Base-by-base conservation (phyloP, 2,113 vertebrate species). In the Syrrhaptes paradoxus region DNA sequence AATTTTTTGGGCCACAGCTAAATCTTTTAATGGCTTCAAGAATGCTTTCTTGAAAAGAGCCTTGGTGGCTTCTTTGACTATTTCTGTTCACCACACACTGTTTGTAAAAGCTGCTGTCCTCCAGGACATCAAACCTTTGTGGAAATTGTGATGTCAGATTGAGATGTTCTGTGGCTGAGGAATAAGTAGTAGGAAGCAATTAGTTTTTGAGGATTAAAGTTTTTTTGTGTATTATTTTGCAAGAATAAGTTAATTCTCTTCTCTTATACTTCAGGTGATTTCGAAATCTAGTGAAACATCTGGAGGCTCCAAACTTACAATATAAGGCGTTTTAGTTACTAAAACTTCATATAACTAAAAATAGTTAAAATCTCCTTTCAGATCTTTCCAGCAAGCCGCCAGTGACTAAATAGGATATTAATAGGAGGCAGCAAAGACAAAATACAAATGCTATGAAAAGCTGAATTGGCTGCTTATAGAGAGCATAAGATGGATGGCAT, bases 381-480 rank as follows among this genome's bases (percentile, higher is more conserved):
- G 36, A 51, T 84, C 80, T 89, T 94, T 92, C 45, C 45, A 89
- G 68, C 51, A 86, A 76, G 24, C 76, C 90, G 54, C 28, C 48
- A 62, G 25, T 77, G 54, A 72, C 71, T 84, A 95, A 91, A 85
- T 76, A 91, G 34, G 46, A 46, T 88, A 58, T 91, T 84, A 84
- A 70, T 72, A 80, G 72, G 65, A 94, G 59, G 85, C 85, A 95
- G 43, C 45, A 77, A 22, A 70, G 87, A 83, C 76, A 85, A 96
- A 95, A 84, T 80, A 78, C 63, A 87, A n/a, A 62, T 88, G 92
- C 78, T 82, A 6, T 81, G 71, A 73, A 77, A 87, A 89, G 31
- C 26, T 82, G 75, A 79, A 75, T 79, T 79, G 51, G n/a, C 48
- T 72, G 52, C 17, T 96, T 91, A 34, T 45, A 62, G 58, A 51